Base-by-base conservation (phyloP, 2,888 invertebrate species). In the Matsumyia berberina region DNA sequence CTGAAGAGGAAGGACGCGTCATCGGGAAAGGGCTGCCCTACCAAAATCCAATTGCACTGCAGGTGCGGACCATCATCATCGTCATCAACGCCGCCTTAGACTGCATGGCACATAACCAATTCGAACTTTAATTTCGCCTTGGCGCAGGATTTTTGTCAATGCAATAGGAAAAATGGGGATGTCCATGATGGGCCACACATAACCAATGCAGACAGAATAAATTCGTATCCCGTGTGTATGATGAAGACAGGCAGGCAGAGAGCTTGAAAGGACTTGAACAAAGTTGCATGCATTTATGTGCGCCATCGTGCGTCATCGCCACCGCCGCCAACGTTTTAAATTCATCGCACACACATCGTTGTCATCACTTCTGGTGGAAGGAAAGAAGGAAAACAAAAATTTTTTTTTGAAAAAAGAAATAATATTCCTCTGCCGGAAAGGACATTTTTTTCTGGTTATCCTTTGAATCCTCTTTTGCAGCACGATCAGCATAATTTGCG, bases 401-500 rank as follows among this genome's bases (percentile, higher is more conserved):
- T 58, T 73, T 58, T 17, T 49, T 58, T 73, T 58, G 12, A 19
- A 53, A n/a, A 57, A 76, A 53, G 64, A 85, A 85, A 85, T 85
- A 76, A 60, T 76, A 85, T 85, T 85, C n/a, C n/a, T 24, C 70
- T 58, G 42, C 58, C 80, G 69, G 58, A 80, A 80, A 70, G 80
- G 85, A 80, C 85, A 76, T 66, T 85, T 74, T 85, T 80, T 24
- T 24, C 4, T 4, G 24, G n/a, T n/a, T n/a, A n/a, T n/a, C 24
- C 85, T 80, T 85, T 66, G 57, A 85, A 85, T 83, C 55, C 9
- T 46, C 66, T 42, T 33, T 42, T 15, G 9, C 11, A 11, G 85
- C 85, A 85, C 79, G 85, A 79, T 85, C 85, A 80, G 85, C 85
- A 79, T 80, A 85, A 85, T 85, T 85, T 85, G 79, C 55, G 79